Evolutionary conservation across 2,888 invertebrate genomes (phyloP), one percentile per base, ranked within the genome.

Genomic region (Callyntrura guangdongensis): DNA sequence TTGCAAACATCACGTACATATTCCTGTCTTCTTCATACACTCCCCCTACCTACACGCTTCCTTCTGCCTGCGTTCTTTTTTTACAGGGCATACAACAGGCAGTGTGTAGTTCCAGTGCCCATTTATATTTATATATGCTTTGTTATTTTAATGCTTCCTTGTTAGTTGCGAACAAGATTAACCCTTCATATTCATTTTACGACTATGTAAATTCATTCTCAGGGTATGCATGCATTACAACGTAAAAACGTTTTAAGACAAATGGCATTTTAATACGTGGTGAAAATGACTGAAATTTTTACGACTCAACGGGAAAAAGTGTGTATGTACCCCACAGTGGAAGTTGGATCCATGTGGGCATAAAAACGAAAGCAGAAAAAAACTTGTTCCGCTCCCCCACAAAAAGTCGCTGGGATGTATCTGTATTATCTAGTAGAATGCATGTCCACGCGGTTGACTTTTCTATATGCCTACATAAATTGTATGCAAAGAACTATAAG

Each of bases 1-100:
- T 81, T 74, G 45, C 90, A 86, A 86, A 90, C 86, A 90, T 90
- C 90, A 90, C 90, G 86, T 90, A 85, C 69, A 67, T 77, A 77
- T 81, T 49, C 22, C 85, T 77, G 59, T 22, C 74, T 27, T 17
- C 45, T 36, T 59, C 9, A 82, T 61, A 82, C 61, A 53, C 77
- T n/a, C 53, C 2, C 2, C 25, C 36, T 72, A 14, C 45, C 72
- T 17, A 72, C 8, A 6, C n/a, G 14, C 64, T 64, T 27, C 9
- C 72, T 72, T 17, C 6, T 47, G 17, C 67, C 27, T 67, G 2
- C 6, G 36, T 36, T 6, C 36, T 36, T 36, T 36, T 36, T 6
- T 27, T 25, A 27, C 27, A 67, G 12, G 0, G n/a, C n/a, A 61
- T 9, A 61, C 61, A 14, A 67, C 36, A n/a, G 53, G 27, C 27